Evolutionary conservation across 2,113 vertebrate species (phyloP), one percentile per base, ranked within the genome.

Genomic region (Eclectus roratus): DNA sequence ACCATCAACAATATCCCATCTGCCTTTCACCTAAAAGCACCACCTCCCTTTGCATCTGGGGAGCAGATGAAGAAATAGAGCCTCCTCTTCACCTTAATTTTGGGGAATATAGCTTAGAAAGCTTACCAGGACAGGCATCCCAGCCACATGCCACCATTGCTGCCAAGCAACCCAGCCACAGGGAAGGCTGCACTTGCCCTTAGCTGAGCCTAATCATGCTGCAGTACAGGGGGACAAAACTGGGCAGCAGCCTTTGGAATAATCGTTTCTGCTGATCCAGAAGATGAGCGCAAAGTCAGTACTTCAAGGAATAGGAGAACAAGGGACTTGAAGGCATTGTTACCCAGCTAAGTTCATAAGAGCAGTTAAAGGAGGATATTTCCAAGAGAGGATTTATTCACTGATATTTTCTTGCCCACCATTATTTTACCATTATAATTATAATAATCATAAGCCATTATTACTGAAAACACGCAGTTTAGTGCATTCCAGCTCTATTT

Each of bases 201-300:
- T 55, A 61, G 50, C 47, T 91, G 89, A 94, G 91, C 88, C 20
- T 73, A 61, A 17, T 11, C 82, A 19, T 0, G 5, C 70, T 84
- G 60, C 2, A 0, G 14, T 2, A 33, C 39, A 46, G n/a, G 13
- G 16, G 87, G 18, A 11, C 0, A 0, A 74, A 71, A 70, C 69
- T 79, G 23, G 4, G 11, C 29, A 11, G 37, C 7, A 9, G 24
- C 37, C 18, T 81, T 52, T 39, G 23, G 35, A 83, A 33, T 52
- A 60, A 71, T 64, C 35, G 39, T 20, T 73, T 37, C 86, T 66
- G 64, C 53, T 86, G 43, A 87, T 86, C 39, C 6, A 9, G 19
- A 93, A 77, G n/a, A 65, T 18, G 16, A 77, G 44, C 20, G 13
- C n/a, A 7, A 78, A 81, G 61, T 55, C 77, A 71, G 17, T 19